Conservation (phyloP, 53 echinoderm and acorn worm species). For the Crossaster papposus region DNA sequence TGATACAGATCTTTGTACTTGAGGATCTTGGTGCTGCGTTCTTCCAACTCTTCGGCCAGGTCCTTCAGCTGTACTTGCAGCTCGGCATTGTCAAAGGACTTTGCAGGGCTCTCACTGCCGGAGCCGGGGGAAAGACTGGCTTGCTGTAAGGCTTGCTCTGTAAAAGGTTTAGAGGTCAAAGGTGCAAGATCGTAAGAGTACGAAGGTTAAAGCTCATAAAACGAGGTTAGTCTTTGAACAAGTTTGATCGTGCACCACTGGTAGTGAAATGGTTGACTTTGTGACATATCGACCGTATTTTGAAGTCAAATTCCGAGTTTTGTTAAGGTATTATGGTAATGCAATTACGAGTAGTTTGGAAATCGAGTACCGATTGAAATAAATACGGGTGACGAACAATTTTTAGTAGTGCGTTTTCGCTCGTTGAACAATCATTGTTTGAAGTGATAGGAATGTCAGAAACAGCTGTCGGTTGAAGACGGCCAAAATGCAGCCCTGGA, state of each 20-base stretch:
- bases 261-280: not conserved
- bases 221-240: not conserved
- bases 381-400: too few relatives aligned
- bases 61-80: slow-evolving; percentile 67
- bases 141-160: slow-evolving; percentile 13
- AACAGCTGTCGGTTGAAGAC: too few relatives aligned
- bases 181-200: not conserved
- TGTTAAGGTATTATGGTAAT: too few relatives aligned
- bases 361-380: too few relatives aligned
- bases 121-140: slow-evolving; percentile 18
- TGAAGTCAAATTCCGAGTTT: not conserved
- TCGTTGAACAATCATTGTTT: too few relatives aligned
- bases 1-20: slow-evolving; percentile 69
- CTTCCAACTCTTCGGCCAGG: slow-evolving; percentile 73
- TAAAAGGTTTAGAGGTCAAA: slow-evolving; percentile 23
- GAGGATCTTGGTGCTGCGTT: slow-evolving; percentile 62
- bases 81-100: slow-evolving; percentile 85
- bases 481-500: too few relatives aligned
- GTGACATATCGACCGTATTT: not conserved
- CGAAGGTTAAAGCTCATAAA: not conserved
- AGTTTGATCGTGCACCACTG: not conserved
- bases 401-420: too few relatives aligned
- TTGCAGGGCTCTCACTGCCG: slow-evolving; percentile 63
- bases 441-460: too few relatives aligned
- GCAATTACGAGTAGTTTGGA: too few relatives aligned